phyloP scores from a whole-genome alignment of 2,113 vertebrate genomes.

The Melanostigma gelatinosum region DNA sequence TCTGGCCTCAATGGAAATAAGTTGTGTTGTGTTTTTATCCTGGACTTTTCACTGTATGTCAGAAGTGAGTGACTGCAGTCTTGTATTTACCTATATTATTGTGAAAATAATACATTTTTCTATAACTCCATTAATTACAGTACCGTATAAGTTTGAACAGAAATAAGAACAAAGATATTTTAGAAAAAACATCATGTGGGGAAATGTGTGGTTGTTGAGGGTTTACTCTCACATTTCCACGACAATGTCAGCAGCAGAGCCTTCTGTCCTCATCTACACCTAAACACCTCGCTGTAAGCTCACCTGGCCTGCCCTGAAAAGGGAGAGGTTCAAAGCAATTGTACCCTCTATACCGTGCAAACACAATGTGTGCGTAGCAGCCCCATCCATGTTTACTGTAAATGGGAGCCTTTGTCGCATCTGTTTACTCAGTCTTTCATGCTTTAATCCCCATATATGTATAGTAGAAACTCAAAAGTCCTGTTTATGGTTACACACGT shows the following conservation, averaged over 20 bases:
- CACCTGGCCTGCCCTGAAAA: constrained; percentile 65
- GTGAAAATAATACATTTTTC: neutral
- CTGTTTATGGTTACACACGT: constrained; percentile 7
- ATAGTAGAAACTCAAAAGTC: constrained; percentile 27
- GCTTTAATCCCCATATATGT: constrained; percentile 41
- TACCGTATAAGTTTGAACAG: neutral
- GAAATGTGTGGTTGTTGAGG: constrained; percentile 37
- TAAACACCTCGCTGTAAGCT: constrained; percentile 62
- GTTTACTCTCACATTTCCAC: constrained; percentile 22
- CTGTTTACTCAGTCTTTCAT: constrained; percentile 64
- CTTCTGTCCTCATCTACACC: constrained; percentile 22
- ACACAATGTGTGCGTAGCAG: constrained; percentile 48
- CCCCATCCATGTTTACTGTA: constrained; percentile 75
- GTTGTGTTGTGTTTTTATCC: neutral
- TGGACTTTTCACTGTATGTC: too few relatives aligned
- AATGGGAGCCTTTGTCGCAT: constrained; percentile 63
- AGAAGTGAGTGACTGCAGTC: neutral
- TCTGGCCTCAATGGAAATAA: neutral
- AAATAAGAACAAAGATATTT: neutral
- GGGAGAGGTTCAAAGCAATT: constrained; percentile 48
- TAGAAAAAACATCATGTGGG: neutral
- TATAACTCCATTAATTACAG: neutral
- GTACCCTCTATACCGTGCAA: constrained; percentile 60
- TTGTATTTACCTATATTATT: neutral
- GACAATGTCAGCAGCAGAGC: constrained; percentile 8